Base-by-base conservation (phyloP, 2,797 vertebrate genomes). In the Cottoperca gobio region DNA sequence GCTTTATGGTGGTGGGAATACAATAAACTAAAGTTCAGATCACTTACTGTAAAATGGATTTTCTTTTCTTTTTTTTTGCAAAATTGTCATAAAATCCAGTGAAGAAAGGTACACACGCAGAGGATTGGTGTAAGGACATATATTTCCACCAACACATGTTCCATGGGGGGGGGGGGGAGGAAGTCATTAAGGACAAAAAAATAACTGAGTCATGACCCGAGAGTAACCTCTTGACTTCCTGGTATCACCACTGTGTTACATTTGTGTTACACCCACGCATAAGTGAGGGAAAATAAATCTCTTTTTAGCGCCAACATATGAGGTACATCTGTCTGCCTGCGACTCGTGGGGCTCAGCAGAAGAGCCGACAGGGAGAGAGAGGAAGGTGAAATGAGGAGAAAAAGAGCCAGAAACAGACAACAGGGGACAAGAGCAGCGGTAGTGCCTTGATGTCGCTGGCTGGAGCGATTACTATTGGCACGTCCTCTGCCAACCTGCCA, bases 251-350 rank as follows among this genome's bases (percentile, higher is more conserved):
- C 76, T 77, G 81, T 78, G 82, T 72, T 83, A 89, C 81, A 87
- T 70, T 74, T 81, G 76, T 75, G 80, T 82, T 71, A 82, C 85
- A 85, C 78, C 77, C 86, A 83, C 78, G 12, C 61, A 39, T 19
- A 60, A 75, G 77, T 62, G 16, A 60, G 77, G 21, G 63, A 26
- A 66, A 49, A 81, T 73, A 78, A 70, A 17, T 19, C 39, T 69
- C 39, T 80, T 89, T 86, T 85, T 70, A 76, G 64, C 71, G 69
- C 53, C 1, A 86, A 89, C 87, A 94, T 80, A 88, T 85, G 87
- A 90, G 73, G 81, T 93, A 92, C 93, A 94, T 93, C 92, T 93
- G 90, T 88, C 79, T 76, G 75, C 73, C 67, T 69, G 82, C 67
- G 58, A 77, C 85, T 80, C 72, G 3, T 26, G 19, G 71, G 77